phyloP scores from a whole-genome alignment of 2,113 vertebrate species.

The Engystomops pustulosus region DNA sequence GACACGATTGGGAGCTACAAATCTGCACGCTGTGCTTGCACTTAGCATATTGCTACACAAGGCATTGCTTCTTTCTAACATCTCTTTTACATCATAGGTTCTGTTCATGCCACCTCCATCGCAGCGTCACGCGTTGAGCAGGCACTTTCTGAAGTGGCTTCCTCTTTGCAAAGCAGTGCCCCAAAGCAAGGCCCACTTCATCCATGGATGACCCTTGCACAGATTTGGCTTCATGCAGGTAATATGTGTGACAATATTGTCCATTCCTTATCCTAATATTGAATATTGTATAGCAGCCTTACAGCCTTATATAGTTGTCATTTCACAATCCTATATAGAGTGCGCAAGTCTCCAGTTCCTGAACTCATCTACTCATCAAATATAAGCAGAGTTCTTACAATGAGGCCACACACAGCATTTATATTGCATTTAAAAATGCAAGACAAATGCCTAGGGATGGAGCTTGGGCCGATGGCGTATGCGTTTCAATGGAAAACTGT shows the following conservation, averaged over 20 bases:
- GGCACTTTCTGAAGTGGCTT: constrained; percentile 94
- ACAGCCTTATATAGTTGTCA: no score
- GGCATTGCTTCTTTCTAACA: not conserved
- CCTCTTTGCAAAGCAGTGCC: constrained; percentile 94
- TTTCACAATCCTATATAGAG: no score
- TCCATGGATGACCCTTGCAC: constrained; percentile 98
- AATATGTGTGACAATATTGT: constrained; percentile 4
- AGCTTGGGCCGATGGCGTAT: no score
- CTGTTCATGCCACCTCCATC: constrained; percentile 93
- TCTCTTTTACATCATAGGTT: constrained; percentile 76
- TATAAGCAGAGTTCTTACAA: no score
- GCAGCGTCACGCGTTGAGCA: constrained; percentile 97
- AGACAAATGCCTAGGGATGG: no score
- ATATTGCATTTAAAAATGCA: no score
- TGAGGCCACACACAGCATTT: no score
- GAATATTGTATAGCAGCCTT: not conserved
- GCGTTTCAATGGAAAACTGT: no score
- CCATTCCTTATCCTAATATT: no score
- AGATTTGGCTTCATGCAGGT: constrained; percentile 99
- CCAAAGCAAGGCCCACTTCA: constrained; percentile 95
- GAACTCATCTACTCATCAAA: no score
- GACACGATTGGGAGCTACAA: not conserved
- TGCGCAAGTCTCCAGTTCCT: no score
- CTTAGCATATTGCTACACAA: not conserved
- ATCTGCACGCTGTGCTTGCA: not conserved